Evolutionary conservation across 2,888 invertebrate species (phyloP), one percentile per base, ranked within the genome.

Genomic region (Thecophora atra): DNA sequence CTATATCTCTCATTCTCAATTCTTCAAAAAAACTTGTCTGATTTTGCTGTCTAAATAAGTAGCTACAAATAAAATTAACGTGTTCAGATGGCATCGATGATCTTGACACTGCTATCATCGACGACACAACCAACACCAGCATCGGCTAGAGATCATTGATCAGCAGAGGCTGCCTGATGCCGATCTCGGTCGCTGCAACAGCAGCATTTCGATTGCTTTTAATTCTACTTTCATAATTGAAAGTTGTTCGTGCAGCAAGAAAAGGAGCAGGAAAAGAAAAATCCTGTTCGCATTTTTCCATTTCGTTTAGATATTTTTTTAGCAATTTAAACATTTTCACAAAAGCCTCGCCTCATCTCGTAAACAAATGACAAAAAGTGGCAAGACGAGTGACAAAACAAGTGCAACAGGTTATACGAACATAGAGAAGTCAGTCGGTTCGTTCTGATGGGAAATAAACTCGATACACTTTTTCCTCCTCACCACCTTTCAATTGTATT

Each of bases 221-320:
- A 17, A 63, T 64, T 64, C 64, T 64, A 42, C 64, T 64, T 64
- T 64, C 64, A 44, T 64, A 64, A 64, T 64, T 64, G 64, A 64
- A 64, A 64, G 64, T 64, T 21, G 64, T 63, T 42, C 17, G 58
- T 58, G 26, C 24, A 28, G 26, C 26, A 21, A 54, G 21, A 7
- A 15, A 28, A 28, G 26, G 7, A 28, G 28, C 26, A 28, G 28
- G 21, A 37, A 37, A 21, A n/a, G 62, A 63, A 64, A 24, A 64
- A 64, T 42, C 64, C 64, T 64, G 64, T 64, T 64, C 47, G 42
- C 64, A 44, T 44, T 64, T 64, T 42, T 26, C 19, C 24, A 8
- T 11, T 37, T 37, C 21, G 19, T 37, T 63, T 28, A 26, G 8
- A 28, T 28, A 19, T 42, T 37, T n/a, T 8, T 37, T 37, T 37